Percentiles rank a stretch among this genome's conserved stretches.
phyloP scores from a whole-genome alignment of 1,140 invertebrate species.

The Lasioglossum baleicum region DNA sequence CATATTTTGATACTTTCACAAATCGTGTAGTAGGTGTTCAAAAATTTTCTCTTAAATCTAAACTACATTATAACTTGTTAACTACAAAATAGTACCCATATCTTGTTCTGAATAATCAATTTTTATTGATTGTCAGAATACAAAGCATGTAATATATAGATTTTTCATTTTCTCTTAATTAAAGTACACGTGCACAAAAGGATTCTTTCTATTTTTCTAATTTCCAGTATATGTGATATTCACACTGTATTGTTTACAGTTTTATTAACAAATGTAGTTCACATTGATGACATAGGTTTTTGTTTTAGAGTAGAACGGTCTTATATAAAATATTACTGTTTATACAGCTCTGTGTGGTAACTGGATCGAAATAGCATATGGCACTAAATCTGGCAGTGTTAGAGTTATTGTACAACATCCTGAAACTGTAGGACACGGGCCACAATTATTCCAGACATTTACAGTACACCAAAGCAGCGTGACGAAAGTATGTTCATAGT shows the following conservation, averaged over 20 bases:
- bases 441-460: conserved; percentile 98
- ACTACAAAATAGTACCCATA: not conserved
- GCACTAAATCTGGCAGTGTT: conserved; percentile 96
- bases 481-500: conserved; percentile 86
- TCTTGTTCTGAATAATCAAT: conserved; percentile 13
- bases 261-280: conserved; percentile 16
- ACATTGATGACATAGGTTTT: conserved; percentile 1
- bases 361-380: conserved; percentile 99
- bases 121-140: conserved; percentile 28
- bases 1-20: not conserved
- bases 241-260: conserved; percentile 1
- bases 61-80: not conserved
- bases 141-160: conserved; percentile 40
- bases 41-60: conserved; percentile 6
- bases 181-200: conserved; percentile 1
- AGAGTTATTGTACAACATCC: conserved; percentile 99
- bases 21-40: not conserved
- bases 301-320: not conserved
- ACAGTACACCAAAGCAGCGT: conserved; percentile 98
- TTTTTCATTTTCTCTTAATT: conserved; percentile 25
- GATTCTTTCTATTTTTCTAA: conserved; percentile 19
- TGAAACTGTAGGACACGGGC: conserved; percentile 98
- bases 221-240: conserved; percentile 14
- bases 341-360: conserved; percentile 94
- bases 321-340: conserved; percentile 27